Evolutionary conservation across 35 echinoderm and acorn worm species (phyloP).

Genomic region (Heliocidaris tuberculata): DNA sequence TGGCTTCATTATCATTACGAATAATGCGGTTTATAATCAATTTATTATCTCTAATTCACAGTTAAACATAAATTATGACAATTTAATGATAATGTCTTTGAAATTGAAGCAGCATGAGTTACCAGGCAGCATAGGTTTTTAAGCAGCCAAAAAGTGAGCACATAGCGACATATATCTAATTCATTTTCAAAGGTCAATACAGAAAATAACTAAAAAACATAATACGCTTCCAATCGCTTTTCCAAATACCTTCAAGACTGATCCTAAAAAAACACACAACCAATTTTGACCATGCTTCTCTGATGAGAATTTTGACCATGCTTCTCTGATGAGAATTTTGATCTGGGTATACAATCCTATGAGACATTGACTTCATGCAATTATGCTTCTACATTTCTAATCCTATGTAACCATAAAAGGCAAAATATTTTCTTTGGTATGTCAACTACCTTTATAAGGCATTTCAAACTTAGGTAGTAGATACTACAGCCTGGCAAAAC

Average conservation of each 20-base stretch:
- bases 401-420: not conserved
- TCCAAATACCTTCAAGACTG: not conserved
- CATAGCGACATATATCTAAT: not conserved
- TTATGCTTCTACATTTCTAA: not conserved
- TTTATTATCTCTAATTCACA: not conserved
- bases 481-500: not conserved
- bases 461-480: not conserved
- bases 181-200: not conserved
- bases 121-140: not conserved
- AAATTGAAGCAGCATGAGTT: not conserved
- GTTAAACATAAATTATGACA: not conserved
- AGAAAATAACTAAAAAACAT: not conserved
- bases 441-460: not conserved
- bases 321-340: not conserved
- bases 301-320: not conserved
- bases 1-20: too few relatives aligned
- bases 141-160: not conserved
- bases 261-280: not conserved
- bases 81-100: not conserved
- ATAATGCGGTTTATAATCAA: too few relatives aligned
- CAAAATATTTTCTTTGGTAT: not conserved
- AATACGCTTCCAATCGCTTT: not conserved
- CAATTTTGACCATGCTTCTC: not conserved
- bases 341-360: not conserved
- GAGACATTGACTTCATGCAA: not conserved